Evolutionary conservation across 2,797 vertebrate genomes (phyloP).

Genomic region (Gallirallus australis): DNA sequence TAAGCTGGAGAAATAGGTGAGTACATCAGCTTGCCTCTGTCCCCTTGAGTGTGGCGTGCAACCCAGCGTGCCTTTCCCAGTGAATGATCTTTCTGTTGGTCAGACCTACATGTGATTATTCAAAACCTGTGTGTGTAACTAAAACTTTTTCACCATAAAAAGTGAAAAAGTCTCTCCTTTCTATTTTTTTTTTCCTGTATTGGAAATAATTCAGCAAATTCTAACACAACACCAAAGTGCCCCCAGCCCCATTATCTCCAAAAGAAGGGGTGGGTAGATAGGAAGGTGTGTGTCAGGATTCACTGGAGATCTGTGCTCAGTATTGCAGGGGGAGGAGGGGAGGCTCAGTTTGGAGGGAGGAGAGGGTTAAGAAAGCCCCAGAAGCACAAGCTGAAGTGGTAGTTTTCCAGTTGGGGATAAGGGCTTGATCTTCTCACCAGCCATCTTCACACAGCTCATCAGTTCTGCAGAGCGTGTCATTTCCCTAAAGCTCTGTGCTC

Average conservation of each 20-base stretch:
- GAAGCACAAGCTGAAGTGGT: not conserved
- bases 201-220: not conserved
- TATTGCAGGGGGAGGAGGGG: not conserved
- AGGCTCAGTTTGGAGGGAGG: not conserved
- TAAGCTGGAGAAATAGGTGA: not conserved
- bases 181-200: too few species aligned
- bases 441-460: not conserved
- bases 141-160: not conserved
- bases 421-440: not conserved
- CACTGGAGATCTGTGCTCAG: not conserved
- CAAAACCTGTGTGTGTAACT: not conserved
- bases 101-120: not conserved
- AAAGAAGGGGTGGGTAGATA: not conserved
- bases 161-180: not conserved
- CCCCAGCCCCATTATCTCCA: too few species aligned
- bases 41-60: not conserved
- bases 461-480: not conserved
- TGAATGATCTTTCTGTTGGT: not conserved
- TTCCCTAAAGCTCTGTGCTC: not conserved
- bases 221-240: accelerated
- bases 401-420: not conserved
- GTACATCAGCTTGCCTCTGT: not conserved
- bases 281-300: not conserved
- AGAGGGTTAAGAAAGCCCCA: not conserved
- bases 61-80: not conserved